phyloP scores from a whole-genome alignment of 2,113 vertebrate genomes.

The Menura novaehollandiae region DNA sequence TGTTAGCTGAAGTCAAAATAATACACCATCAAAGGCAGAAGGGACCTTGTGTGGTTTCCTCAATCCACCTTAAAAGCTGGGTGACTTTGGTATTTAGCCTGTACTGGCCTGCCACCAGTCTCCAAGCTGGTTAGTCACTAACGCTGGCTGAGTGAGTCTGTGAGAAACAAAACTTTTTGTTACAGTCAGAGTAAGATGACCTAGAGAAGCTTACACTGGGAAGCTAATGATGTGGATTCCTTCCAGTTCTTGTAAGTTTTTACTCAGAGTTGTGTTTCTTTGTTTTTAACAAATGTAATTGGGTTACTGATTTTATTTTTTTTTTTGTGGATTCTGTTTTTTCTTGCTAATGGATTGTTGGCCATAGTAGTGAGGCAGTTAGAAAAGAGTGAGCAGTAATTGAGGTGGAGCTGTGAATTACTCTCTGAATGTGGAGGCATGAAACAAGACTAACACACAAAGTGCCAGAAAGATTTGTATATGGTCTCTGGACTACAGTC shows the following conservation, averaged over 20 bases:
- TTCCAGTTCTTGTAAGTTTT: conserved; percentile 8
- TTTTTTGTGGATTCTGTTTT: neutral
- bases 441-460: neutral
- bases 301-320: neutral
- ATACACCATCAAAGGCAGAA: neutral
- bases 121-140: neutral
- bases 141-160: neutral
- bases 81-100: neutral
- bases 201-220: neutral
- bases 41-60: neutral
- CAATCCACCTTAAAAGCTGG: conserved; percentile 22
- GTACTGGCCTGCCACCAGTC: neutral
- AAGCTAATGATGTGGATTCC: neutral
- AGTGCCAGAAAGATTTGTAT: neutral
- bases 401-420: neutral
- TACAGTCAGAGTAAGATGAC: neutral
- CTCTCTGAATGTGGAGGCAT: neutral
- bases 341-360: neutral
- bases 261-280: neutral
- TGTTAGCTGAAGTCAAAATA: neutral
- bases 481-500: neutral
- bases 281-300: neutral
- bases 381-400: neutral
- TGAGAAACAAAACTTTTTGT: neutral
- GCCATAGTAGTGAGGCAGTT: neutral